These are phyloP conservation scores for Apoderus coryli DNA, from an alignment of 2,888 invertebrate species.

Conservation along the genomic window DNA sequence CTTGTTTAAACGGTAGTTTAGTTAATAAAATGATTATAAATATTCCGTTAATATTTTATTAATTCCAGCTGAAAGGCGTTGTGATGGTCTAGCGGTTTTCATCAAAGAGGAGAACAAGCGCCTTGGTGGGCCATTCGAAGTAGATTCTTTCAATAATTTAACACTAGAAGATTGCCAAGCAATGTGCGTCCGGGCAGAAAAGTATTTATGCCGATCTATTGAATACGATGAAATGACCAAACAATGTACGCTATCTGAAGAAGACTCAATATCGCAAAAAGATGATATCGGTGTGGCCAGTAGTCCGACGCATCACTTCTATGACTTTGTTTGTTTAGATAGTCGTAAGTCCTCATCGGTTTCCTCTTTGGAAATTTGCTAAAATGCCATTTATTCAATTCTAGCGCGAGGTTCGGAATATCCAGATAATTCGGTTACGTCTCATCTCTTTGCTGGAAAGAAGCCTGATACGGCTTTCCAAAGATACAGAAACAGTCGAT, in stretches of 20 bases:
- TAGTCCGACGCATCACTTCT: conserved; percentile 75
- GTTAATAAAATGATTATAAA: conserved; percentile 2
- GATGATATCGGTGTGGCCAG: conserved; percentile 76
- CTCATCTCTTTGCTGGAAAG: conserved; percentile 65
- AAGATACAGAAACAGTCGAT: conserved; percentile 69
- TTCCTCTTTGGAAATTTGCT: neutral
- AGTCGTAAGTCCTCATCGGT: conserved; percentile 54
- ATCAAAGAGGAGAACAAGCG: conserved; percentile 83
- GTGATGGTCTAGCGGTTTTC: conserved; percentile 75
- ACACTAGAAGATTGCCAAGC: conserved; percentile 79
- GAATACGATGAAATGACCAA: conserved; percentile 79
- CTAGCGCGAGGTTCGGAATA: conserved; percentile 78
- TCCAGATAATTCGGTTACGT: conserved; percentile 73
- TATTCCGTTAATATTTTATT: neutral
- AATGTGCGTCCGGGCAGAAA: conserved; percentile 74
- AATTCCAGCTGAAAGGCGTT: conserved; percentile 61
- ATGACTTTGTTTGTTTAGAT: conserved; percentile 77
- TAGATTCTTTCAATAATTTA: conserved; percentile 73
- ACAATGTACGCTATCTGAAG: conserved; percentile 79
- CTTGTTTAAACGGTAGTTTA: conserved; percentile 65
- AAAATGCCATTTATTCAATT: neutral
- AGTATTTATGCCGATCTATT: conserved; percentile 79
- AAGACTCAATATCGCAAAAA: conserved; percentile 79
- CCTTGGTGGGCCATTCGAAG: conserved; percentile 76
- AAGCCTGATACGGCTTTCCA: conserved; percentile 82